A percentile compares a stretch with the other conserved stretches of the same genome.
Conservation (phyloP, 2,888 invertebrate genomes). For the Eristalis arbustorum region DNA sequence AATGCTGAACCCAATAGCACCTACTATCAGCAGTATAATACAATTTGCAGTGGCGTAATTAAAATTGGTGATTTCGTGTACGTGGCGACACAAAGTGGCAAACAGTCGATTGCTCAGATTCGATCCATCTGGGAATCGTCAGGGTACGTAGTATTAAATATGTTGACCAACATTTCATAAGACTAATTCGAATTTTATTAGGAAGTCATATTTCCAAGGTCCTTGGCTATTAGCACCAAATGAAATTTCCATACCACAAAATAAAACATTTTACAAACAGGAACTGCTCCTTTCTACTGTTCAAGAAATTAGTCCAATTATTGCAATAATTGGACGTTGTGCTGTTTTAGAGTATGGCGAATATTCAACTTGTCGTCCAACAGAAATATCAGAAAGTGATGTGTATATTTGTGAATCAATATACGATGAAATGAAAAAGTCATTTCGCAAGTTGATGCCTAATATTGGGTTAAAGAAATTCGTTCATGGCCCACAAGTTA, state of each 20-base stretch:
- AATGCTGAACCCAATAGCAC: constrained; percentile 88
- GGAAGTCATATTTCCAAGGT: constrained; percentile 95
- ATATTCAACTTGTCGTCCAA: constrained; percentile 93
- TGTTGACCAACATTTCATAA: not conserved
- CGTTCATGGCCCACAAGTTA: constrained; percentile 89
- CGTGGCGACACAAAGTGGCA: constrained; percentile 93
- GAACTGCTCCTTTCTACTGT: constrained; percentile 95
- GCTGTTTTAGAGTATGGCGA: constrained; percentile 94
- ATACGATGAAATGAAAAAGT: constrained; percentile 92
- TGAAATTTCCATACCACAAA: constrained; percentile 89
- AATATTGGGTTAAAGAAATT: constrained; percentile 89
- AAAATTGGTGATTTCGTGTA: constrained; percentile 97
- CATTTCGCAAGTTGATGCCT: constrained; percentile 85
- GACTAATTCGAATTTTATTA: constrained; percentile 82
- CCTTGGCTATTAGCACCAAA: constrained; percentile 94
- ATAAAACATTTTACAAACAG: constrained; percentile 93
- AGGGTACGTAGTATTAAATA: constrained; percentile 55
- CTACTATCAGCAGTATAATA: constrained; percentile 96
- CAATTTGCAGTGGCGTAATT: constrained; percentile 89
- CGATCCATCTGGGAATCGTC: constrained; percentile 96
- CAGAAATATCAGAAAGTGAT: constrained; percentile 95
- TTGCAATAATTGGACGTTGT: constrained; percentile 95
- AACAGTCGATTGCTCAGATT: constrained; percentile 95
- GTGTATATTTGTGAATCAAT: constrained; percentile 95
- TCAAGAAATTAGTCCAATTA: constrained; percentile 94